A percentile compares a stretch with the other conserved stretches of the same genome.
These are phyloP conservation scores for Zoanthus sociatus DNA, from an alignment of 92 coral and sea anemone species.

Conservation along the genomic window DNA sequence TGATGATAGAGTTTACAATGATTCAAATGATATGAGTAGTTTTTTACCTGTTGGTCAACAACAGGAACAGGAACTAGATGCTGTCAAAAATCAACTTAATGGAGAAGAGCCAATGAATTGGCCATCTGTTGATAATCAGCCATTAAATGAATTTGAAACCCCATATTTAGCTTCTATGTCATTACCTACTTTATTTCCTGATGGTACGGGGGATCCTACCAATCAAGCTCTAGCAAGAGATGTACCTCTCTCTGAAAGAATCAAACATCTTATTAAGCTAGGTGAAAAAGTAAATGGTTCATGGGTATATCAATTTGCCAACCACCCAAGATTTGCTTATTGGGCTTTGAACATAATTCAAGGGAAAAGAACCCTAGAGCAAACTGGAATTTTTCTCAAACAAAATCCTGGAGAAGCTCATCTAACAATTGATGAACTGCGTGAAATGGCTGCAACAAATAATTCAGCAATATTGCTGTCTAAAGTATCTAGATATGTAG, in stretches of 20 bases:
- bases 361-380: conserved; percentile 56
- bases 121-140: conserved; percentile 60
- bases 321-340: conserved; percentile 31
- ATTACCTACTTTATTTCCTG: conserved; percentile 56
- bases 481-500: conserved; percentile 43
- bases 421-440: conserved; percentile 52
- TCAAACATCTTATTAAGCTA: conserved; percentile 52
- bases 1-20: background rate
- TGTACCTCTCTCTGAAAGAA: conserved; percentile 29
- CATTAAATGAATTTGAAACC: conserved; percentile 55
- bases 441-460: conserved; percentile 51
- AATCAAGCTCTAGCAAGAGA: background rate
- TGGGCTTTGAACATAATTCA: conserved; percentile 60
- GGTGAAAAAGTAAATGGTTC: conserved; percentile 38
- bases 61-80: conserved; percentile 63
- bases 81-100: conserved; percentile 51
- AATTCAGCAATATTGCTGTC: conserved; percentile 34
- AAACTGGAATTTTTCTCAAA: background rate
- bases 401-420: conserved; percentile 23
- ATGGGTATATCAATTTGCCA: conserved; percentile 57
- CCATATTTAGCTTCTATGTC: conserved; percentile 59
- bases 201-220: background rate
- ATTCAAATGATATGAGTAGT: conserved; percentile 4
- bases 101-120: conserved; percentile 45
- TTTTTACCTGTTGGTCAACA: conserved; percentile 21